These are phyloP conservation scores for Nematopogon swammerdamellus DNA, from an alignment of 2,888 invertebrate genomes.

Conservation along the genomic window DNA sequence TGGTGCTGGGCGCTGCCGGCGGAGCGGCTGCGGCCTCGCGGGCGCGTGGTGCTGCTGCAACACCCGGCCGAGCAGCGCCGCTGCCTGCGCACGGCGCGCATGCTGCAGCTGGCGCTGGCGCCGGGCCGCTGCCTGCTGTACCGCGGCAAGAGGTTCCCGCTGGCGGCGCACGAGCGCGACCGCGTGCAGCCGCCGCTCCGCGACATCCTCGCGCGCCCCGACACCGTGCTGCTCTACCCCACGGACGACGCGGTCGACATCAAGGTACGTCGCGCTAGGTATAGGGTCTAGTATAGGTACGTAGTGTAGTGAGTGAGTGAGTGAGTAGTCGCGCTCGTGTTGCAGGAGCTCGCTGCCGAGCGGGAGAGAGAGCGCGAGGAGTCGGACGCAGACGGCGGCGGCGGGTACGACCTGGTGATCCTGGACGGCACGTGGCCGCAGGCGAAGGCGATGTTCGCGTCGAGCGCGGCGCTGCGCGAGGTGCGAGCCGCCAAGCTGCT, in stretches of 20 bases:
- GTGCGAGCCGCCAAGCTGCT: slow-evolving; percentile 81
- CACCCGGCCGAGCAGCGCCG: slow-evolving; percentile 93
- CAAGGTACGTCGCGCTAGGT: slow-evolving; percentile 26
- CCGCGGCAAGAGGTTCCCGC: slow-evolving; percentile 84
- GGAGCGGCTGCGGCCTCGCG: slow-evolving; percentile 63
- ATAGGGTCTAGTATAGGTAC: too few species aligned
- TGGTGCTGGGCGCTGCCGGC: slow-evolving; percentile 84
- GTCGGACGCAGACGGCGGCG: slow-evolving; percentile 31
- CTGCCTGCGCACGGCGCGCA: slow-evolving; percentile 84
- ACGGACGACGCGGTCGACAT: slow-evolving; percentile 72
- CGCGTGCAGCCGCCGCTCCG: slow-evolving; percentile 31
- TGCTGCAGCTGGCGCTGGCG: slow-evolving; percentile 75
- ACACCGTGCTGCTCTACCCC: slow-evolving; percentile 79
- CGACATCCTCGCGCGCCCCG: slow-evolving; percentile 60
- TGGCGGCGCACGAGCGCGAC: slow-evolving; percentile 55
- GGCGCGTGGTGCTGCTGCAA: slow-evolving; percentile 78
- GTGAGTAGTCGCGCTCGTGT: too few species aligned
- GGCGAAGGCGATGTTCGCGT: slow-evolving; percentile 86
- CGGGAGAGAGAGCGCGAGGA: too few species aligned
- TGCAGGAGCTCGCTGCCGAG: too few species aligned
- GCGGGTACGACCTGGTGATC: slow-evolving; percentile 76
- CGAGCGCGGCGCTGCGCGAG: slow-evolving; percentile 70
- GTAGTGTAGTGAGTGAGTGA: too few species aligned
- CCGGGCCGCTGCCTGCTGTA: slow-evolving; percentile 73
- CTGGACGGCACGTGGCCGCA: slow-evolving; percentile 83